A percentile compares a stretch with the other conserved stretches of the same genome.
phyloP scores from a whole-genome alignment of 2,888 invertebrate species.

The Meiosimyza platycephala region DNA sequence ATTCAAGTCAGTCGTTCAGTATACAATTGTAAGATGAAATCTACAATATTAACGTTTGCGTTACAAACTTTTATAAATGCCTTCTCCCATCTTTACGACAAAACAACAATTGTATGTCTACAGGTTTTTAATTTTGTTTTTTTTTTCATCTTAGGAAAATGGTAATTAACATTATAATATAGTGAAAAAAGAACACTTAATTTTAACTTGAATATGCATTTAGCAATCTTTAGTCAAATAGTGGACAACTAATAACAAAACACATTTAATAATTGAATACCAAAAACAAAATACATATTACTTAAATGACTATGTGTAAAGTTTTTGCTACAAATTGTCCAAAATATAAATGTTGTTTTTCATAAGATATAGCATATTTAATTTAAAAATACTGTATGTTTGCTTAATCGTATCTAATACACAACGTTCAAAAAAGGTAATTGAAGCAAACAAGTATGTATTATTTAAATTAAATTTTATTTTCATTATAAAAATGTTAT shows the following conservation, averaged over 20 bases:
- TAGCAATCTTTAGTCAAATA: constrained; percentile 18
- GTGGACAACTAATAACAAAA: constrained; percentile 36
- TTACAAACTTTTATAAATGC: too few relatives aligned
- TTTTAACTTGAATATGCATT: not conserved
- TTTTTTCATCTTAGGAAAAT: not conserved
- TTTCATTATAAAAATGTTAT: constrained; percentile 4
- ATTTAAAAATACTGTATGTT: constrained; percentile 26
- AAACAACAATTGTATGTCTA: too few relatives aligned
- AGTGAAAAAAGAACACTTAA: not conserved
- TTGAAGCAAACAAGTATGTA: constrained; percentile 12
- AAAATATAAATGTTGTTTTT: constrained; percentile 19
- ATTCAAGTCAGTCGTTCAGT: too few relatives aligned
- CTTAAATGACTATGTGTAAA: too few relatives aligned
- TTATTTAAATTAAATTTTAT: constrained; percentile 30
- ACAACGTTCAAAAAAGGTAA: not conserved
- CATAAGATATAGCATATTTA: constrained; percentile 6
- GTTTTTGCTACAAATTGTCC: constrained; percentile 31
- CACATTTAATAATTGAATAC: too few relatives aligned
- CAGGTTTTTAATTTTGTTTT: too few relatives aligned
- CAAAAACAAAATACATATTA: too few relatives aligned
- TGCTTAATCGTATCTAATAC: not conserved
- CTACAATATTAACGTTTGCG: too few relatives aligned
- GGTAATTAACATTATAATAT: constrained; percentile 7
- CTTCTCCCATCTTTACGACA: too few relatives aligned
- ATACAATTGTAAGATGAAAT: too few relatives aligned